Evolutionary conservation across 2,113 vertebrate genomes (phyloP), one percentile per base, ranked within the genome.

Genomic region (Chaetops frenatus): DNA sequence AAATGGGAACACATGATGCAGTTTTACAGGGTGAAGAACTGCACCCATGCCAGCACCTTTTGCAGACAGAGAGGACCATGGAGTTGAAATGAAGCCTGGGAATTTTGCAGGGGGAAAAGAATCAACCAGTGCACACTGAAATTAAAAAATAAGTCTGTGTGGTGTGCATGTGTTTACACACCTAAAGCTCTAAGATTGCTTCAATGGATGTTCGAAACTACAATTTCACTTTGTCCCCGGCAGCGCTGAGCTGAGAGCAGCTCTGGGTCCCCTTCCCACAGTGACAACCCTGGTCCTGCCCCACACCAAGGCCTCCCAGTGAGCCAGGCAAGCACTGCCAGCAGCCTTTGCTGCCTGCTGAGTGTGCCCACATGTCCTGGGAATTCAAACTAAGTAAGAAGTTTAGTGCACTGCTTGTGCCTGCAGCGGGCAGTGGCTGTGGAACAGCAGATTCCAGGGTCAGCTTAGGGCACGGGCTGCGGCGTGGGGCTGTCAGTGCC

Each of bases 251-350:
- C 16, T 0, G 2, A 33, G 33, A 77, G 66, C 48, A 60, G 45
- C 27, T 7, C 15, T 35, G 73, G 53, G 80, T 38, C 20, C 48
- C 51, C 28, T 3, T 56, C 6, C n/a, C 66, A 13, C 35, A 7
- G 38, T 4, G 44, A 50, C 65, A 35, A 1, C 7, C 2, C 0
- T 35, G 24, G 12, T 54, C 38, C 16, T 1, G 2, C 21, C 58
- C 4, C 24, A 15, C 81, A 53, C 42, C 29, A 23, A 87, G 17
- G 25, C 22, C 28, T 86, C 40, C 38, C 17, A 44, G 50, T 0
- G 6, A 58, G 36, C 20, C 81, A 38, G 61, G 71, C 42, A 51
- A 42, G 19, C 40, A 11, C 3, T 0, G 3, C 29, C 10, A 6
- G 1, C 1, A 13, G 51, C 70, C 54, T 38, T 6, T 19, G 60